phyloP scores from a whole-genome alignment of 2,888 invertebrate genomes.

The Mayetiola destructor region DNA sequence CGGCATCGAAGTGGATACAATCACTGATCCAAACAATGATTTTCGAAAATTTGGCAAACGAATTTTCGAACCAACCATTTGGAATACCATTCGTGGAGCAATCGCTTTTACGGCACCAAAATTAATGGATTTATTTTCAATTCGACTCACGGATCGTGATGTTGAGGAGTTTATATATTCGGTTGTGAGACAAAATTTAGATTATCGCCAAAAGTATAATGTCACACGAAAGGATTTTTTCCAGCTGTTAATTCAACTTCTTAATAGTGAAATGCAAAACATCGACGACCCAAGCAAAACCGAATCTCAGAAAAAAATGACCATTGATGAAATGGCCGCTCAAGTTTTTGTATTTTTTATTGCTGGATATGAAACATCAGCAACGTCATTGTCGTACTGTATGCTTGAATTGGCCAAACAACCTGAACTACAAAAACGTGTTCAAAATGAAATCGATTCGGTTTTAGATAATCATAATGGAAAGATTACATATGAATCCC shows the following conservation, averaged over 20 bases:
- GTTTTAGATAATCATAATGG: conserved; percentile 35
- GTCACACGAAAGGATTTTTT: conserved; percentile 27
- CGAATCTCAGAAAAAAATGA: conserved; percentile 14
- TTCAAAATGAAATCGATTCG: conserved; percentile 36
- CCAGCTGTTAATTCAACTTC: conserved; percentile 27
- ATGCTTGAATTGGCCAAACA: conserved; percentile 41
- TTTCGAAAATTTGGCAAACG: conserved; percentile 22
- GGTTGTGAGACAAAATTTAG: conserved; percentile 26
- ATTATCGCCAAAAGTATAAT: conserved; percentile 25
- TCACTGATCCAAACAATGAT: conserved; percentile 22
- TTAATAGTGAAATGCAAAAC: conserved; percentile 20
- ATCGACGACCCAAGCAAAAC: conserved; percentile 16
- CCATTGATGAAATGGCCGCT: conserved; percentile 28
- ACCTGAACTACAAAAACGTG: conserved; percentile 37
- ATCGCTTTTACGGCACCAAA: conserved; percentile 19
- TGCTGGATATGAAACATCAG: conserved; percentile 48
- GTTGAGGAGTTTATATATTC: conserved; percentile 26
- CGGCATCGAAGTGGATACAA: conserved; percentile 25
- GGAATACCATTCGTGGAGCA: conserved; percentile 15
- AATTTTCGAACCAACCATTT: conserved; percentile 21
- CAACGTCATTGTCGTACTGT: conserved; percentile 43
- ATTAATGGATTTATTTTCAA: conserved; percentile 18
- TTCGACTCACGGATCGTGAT: conserved; percentile 20
- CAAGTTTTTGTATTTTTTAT: conserved; percentile 30
- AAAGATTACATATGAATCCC: conserved; percentile 39